A percentile compares a stretch with the other conserved stretches of the same genome.
Conservation (phyloP, 2,113 vertebrate genomes). For the Heliornis fulica region DNA sequence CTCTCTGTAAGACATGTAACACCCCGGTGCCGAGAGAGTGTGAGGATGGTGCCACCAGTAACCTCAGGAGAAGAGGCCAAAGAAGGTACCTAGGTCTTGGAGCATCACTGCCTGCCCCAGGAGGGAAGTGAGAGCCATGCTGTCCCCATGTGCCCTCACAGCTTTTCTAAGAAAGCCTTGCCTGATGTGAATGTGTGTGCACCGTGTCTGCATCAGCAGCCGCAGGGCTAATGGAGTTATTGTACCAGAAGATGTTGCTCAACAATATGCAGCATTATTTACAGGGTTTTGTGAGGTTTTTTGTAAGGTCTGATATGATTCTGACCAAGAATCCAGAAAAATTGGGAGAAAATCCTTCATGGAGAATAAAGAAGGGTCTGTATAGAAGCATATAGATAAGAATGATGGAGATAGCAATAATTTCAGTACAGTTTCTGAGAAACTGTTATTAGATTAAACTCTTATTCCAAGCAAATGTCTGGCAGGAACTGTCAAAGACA, state of each 20-base stretch:
- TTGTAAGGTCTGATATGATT: neutral
- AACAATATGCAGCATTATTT: neutral
- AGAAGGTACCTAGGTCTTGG: neutral
- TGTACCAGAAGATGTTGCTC: neutral
- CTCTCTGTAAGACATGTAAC: neutral
- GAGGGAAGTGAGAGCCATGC: fast-evolving
- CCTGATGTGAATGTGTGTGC: fast-evolving
- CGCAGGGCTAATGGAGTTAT: neutral
- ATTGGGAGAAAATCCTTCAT: neutral
- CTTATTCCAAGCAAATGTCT: neutral
- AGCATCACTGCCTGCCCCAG: neutral
- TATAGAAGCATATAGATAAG: neutral
- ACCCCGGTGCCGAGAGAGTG: neutral
- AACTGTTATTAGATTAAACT: neutral
- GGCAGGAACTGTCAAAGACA: neutral
- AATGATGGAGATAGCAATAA: neutral
- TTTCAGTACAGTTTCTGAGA: neutral
- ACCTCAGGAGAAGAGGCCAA: neutral
- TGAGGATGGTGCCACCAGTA: neutral
- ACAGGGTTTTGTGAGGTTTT: neutral
- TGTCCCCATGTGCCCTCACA: fast-evolving
- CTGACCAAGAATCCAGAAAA: neutral
- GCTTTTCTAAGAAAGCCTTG: neutral
- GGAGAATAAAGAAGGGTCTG: neutral
- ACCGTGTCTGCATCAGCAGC: neutral